Evolutionary conservation across 2,113 vertebrate species (phyloP), one percentile per base, ranked within the genome.

Genomic region (Heptranchias perlo): DNA sequence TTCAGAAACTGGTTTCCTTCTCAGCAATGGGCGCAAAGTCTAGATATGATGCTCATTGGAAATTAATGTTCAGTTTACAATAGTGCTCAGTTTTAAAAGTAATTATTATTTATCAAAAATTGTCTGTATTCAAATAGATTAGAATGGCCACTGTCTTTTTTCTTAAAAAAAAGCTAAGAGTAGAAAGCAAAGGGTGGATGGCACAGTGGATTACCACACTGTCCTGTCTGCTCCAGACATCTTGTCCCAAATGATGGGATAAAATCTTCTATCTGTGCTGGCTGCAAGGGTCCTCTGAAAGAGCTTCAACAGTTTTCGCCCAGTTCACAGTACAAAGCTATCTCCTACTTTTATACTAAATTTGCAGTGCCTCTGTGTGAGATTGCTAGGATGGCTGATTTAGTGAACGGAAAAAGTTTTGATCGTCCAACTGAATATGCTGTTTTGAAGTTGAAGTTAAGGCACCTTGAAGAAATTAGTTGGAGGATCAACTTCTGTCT

Each of bases 371-470:
- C 2, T 93, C 21, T 93, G n/a, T 62, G 58, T 39, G 21, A 5
- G 5, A 39, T 62, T 62, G 58, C 58, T 2, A 92, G 89, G 58
- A 39, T 64, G 31, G 58, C 58, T 62, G 18, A 18, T 64, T 93
- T 93, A 16, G 21, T 39, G 44, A 64, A 7, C 16, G 16, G 89
- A 62, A 64, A n/a, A n/a, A 61, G 6, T 7, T 64, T 64, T n/a
- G n/a, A 64, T 61, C 44, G 89, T 64, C 89, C 16, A 39, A 62
- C 89, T 93, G 89, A 93, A 35, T 35, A 39, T 39, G 28, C 4
- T 44, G 16, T 93, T 91, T 61, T 91, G 31, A 91, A 91, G 47
- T 61, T 91, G 31, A 91, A 91, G 47, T 87, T 87, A 87, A 87
- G 47, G 21, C 47, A 87, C 84, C 84, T 91, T 91, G 54, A 61